Percentiles rank a stretch among this genome's conserved stretches.
Conservation (phyloP, 1,140 invertebrate genomes). For the Drosophila kepulauana region DNA sequence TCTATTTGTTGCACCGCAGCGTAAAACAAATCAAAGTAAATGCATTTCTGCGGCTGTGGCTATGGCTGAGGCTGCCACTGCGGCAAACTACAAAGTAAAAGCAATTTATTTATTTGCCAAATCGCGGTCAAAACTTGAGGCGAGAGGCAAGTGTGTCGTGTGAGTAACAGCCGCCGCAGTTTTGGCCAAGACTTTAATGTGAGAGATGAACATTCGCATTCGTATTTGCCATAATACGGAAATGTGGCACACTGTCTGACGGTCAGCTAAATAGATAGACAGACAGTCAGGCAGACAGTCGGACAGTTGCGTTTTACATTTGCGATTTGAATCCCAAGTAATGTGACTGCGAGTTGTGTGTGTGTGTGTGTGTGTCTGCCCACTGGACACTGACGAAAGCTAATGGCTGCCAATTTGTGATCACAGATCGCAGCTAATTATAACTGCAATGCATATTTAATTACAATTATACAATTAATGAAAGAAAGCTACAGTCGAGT, state of each 20-base stretch:
- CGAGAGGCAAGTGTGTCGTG: conserved; percentile 8
- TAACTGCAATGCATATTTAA: not conserved
- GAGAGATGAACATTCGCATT: not conserved
- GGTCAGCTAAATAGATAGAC: conserved; percentile 2
- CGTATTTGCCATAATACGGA: conserved; percentile 49
- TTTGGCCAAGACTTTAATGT: conserved; percentile 29
- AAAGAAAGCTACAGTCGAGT: too few relatives aligned
- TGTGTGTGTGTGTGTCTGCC: conserved; percentile 20
- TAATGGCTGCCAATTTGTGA: conserved; percentile 24
- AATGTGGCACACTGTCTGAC: conserved; percentile 39
- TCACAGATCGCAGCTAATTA: not conserved
- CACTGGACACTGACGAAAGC: conserved; percentile 35
- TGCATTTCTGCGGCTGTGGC: conserved; percentile 49
- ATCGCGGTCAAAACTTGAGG: conserved; percentile 43
- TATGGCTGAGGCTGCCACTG: not conserved
- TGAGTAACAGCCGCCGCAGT: conserved; percentile 29
- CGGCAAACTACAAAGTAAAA: conserved; percentile 57
- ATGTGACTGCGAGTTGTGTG: conserved; percentile 52
- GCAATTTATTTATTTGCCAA: conserved; percentile 70
- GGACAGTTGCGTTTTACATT: conserved; percentile 73
- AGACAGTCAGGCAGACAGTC: conserved; percentile 3
- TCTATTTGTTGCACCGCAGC: conserved; percentile 4
- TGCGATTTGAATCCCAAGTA: conserved; percentile 51
- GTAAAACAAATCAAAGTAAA: conserved; percentile 60
- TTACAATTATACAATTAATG: not conserved